Conservation (phyloP, 1,140 invertebrate species). For the Panagrolaimus sp. region DNA sequence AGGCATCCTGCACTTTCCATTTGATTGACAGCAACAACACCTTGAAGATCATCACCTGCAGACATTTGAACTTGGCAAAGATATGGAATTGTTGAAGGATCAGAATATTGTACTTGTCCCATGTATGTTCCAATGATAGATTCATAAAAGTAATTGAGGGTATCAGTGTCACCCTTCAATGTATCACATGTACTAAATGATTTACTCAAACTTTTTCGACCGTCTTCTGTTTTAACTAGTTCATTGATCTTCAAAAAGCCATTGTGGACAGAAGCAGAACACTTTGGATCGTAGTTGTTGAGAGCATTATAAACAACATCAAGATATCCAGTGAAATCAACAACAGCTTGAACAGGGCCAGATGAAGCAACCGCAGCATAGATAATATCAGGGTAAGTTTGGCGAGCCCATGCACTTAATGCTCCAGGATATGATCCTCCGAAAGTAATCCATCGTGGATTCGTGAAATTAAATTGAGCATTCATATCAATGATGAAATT, state of each 20-base stretch:
- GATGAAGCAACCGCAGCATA: conserved; percentile 77
- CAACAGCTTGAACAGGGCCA: conserved; percentile 75
- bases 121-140: conserved; percentile 24
- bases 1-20: neutral
- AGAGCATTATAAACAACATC: conserved; percentile 14
- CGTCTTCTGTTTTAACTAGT: neutral
- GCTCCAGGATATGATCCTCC: conserved; percentile 76
- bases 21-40: conserved; percentile 19
- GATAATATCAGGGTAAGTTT: conserved; percentile 83
- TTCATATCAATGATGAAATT: conserved; percentile 47
- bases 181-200: conserved; percentile 33
- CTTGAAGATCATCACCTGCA: conserved; percentile 10
- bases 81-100: neutral
- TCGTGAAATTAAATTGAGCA: conserved; percentile 25
- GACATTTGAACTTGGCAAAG: conserved; percentile 8
- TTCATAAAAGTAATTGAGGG: conserved; percentile 23
- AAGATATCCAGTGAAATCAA: conserved; percentile 68
- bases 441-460: conserved; percentile 79
- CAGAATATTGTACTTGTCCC: neutral
- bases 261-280: neutral
- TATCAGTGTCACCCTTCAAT: conserved; percentile 29
- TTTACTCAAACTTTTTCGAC: neutral
- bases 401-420: conserved; percentile 78
- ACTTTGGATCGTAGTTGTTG: neutral
- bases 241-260: neutral